A percentile compares a stretch with the other conserved stretches of the same genome.
Evolutionary conservation across 2,797 vertebrate genomes (phyloP).

Genomic region (Amazona ochrocephala): DNA sequence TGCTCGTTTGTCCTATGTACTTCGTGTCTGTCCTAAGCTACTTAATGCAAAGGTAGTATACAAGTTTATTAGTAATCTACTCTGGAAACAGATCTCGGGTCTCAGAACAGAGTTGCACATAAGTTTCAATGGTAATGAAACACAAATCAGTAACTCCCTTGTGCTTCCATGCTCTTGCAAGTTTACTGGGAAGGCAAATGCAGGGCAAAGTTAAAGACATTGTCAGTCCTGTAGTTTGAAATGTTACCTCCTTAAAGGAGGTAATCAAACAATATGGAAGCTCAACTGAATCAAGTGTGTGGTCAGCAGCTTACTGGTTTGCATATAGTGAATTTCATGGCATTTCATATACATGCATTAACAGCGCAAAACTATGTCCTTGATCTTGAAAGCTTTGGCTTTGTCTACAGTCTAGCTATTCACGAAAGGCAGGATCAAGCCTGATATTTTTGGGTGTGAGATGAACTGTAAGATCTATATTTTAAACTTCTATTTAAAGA

Average conservation of each 20-base stretch:
- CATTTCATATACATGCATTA: rapidly evolving
- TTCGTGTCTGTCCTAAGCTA: background rate
- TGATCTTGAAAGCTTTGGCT: background rate
- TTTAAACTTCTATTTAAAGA: background rate
- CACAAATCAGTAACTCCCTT: background rate
- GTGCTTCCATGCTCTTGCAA: background rate
- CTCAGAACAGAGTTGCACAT: background rate
- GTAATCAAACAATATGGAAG: background rate
- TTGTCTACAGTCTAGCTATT: background rate
- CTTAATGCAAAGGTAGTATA: background rate
- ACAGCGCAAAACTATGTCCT: background rate
- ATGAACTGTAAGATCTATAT: rapidly evolving
- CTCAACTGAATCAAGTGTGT: background rate
- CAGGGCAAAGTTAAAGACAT: background rate
- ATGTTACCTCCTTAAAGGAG: background rate
- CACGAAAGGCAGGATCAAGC: background rate
- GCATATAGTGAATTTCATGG: rapidly evolving
- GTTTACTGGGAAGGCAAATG: background rate
- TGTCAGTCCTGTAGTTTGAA: background rate
- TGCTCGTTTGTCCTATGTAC: background rate
- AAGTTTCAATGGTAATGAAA: background rate
- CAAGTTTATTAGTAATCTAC: background rate
- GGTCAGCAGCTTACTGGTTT: background rate
- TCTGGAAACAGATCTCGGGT: background rate
- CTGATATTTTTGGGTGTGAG: background rate